Evolutionary conservation across 2,113 vertebrate species (phyloP).

Genomic region (Paedocypris sp.): DNA sequence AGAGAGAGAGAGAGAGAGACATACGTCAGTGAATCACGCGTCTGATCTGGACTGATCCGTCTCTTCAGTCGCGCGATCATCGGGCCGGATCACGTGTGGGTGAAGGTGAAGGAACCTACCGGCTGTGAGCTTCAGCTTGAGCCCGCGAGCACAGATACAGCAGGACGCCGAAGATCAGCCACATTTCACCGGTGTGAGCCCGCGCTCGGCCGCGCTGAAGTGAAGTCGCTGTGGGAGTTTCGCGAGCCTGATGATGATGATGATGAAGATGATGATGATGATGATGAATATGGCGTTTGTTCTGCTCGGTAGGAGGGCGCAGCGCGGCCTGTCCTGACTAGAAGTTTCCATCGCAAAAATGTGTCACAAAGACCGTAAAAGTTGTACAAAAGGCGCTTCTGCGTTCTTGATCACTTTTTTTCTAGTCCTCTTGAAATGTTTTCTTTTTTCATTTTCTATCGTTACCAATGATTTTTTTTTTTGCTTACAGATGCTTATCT

Average conservation of each 20-base stretch:
- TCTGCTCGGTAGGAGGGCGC: constrained; percentile 61
- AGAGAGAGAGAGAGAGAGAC: no score
- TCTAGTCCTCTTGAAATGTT: no score
- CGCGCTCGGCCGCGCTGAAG: constrained; percentile 41
- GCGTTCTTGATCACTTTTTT: no score
- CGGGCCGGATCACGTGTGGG: background rate
- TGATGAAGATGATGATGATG: no score
- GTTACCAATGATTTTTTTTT: no score
- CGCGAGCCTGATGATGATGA: no score
- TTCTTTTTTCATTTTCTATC: no score
- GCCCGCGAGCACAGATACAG: constrained; percentile 44
- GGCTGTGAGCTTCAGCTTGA: constrained; percentile 55
- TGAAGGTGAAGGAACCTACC: constrained; percentile 49
- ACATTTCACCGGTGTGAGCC: constrained; percentile 54
- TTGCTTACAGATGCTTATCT: no score
- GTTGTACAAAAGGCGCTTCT: no score
- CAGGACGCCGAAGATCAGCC: constrained; percentile 48
- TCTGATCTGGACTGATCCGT: background rate
- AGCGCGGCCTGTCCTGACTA: constrained; percentile 46
- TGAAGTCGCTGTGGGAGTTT: constrained; percentile 52
- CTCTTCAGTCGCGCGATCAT: background rate
- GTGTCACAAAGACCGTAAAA: no score
- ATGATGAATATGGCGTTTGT: constrained; percentile 78
- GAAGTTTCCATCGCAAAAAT: no score
- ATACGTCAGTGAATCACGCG: no score